Conservation (phyloP, 2,797 vertebrate species). For the Channallabes apus region DNA sequence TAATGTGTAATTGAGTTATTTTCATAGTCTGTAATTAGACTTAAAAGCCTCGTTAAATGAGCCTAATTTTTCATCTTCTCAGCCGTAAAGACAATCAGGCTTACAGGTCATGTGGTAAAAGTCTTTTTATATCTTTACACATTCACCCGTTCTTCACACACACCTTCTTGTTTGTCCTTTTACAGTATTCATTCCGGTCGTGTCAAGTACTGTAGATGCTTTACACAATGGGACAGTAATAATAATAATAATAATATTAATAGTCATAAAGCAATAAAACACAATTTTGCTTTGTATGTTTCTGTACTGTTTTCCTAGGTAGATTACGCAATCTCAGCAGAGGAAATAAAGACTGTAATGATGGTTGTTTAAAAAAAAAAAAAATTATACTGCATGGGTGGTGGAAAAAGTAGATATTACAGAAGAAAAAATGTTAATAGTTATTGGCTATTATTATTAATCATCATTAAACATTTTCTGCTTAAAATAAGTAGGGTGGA, state of each 20-base stretch:
- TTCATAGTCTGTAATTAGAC: background rate
- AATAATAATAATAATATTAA: background rate
- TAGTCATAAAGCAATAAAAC: background rate
- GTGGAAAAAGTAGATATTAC: background rate
- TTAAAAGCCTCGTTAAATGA: background rate
- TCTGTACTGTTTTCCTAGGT: background rate
- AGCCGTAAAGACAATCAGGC: background rate
- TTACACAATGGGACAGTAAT: background rate
- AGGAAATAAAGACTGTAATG: background rate
- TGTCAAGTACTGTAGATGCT: background rate
- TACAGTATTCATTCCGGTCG: background rate
- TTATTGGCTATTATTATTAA: background rate
- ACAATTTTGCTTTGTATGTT: background rate
- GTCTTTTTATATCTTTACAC: background rate
- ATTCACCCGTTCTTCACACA: background rate
- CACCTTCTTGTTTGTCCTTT: background rate
- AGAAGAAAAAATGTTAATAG: background rate
- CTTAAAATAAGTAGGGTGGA: no score
- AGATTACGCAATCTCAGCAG: background rate
- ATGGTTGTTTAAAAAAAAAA: no score
- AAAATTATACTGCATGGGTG: no score
- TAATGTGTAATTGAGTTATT: background rate
- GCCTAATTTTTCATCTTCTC: background rate
- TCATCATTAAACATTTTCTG: background rate
- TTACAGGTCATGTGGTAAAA: background rate